Conservation (phyloP, 1,140 invertebrate species). For the Procambarus clarkii region DNA sequence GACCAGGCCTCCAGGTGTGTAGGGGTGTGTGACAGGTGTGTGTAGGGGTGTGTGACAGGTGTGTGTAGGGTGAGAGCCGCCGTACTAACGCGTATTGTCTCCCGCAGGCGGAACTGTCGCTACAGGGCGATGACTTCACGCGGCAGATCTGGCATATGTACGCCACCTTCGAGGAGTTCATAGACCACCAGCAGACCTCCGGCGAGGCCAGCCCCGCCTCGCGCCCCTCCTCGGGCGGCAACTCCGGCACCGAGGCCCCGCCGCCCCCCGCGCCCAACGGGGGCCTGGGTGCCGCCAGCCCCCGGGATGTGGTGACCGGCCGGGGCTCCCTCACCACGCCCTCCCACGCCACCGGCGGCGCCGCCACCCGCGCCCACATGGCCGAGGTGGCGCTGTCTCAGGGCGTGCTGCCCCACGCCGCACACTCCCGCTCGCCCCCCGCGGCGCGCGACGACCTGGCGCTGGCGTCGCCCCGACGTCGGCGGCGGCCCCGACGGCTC, state of each 20-base stretch:
- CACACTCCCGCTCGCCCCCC: slow-evolving; percentile 34
- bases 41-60: no score
- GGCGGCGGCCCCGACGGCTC: slow-evolving; percentile 67
- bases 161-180: slow-evolving; percentile 76
- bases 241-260: slow-evolving; percentile 60
- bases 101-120: slow-evolving; percentile 74
- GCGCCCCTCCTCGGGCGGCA: slow-evolving; percentile 60
- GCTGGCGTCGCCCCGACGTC: slow-evolving; percentile 66
- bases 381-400: slow-evolving; percentile 48
- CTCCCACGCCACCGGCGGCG: not conserved
- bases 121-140: slow-evolving; percentile 76
- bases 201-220: slow-evolving; percentile 61
- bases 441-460: slow-evolving; percentile 61
- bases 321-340: not conserved
- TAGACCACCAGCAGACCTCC: slow-evolving; percentile 72
- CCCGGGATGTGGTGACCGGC: slow-evolving; percentile 60
- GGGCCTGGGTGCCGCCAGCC: slow-evolving; percentile 49
- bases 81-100: no score
- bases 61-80: no score
- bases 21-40: not conserved
- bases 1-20: not conserved
- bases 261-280: slow-evolving; percentile 68
- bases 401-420: slow-evolving; percentile 35
- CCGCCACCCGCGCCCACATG: slow-evolving; percentile 44
- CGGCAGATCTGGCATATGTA: slow-evolving; percentile 76